Percentiles rank a stretch among this genome's conserved stretches.
Evolutionary conservation across 2,888 invertebrate genomes (phyloP).

Genomic region (Nemurella pictetii): DNA sequence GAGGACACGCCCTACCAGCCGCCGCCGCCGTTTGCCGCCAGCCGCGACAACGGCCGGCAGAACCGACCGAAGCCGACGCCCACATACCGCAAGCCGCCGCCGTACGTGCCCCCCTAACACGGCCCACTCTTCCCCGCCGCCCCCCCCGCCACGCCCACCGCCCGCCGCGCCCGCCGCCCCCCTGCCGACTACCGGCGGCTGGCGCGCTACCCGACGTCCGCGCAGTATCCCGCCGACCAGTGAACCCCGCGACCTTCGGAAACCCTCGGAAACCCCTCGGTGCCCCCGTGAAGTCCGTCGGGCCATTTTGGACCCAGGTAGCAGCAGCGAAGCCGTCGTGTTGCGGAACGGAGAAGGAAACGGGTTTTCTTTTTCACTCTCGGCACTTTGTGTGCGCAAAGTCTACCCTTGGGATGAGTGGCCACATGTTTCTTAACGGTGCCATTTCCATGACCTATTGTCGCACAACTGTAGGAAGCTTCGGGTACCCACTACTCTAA

Average conservation of each 20-base stretch:
- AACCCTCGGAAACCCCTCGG: background rate
- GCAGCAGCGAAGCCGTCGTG: no score
- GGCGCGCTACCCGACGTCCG: slow-evolving; percentile 18
- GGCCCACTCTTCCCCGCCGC: slow-evolving; percentile 14
- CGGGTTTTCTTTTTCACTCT: no score
- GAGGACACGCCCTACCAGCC: slow-evolving; percentile 83
- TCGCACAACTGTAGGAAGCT: no score
- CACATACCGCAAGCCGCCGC: slow-evolving; percentile 93
- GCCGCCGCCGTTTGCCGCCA: slow-evolving; percentile 80
- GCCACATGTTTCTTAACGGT: no score
- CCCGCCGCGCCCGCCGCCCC: slow-evolving; percentile 35
- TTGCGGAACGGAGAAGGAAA: no score
- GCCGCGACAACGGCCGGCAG: slow-evolving; percentile 71
- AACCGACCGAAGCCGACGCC: slow-evolving; percentile 83
- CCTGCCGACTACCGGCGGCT: slow-evolving; percentile 36
- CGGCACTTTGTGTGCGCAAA: no score
- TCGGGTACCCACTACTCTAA: no score
- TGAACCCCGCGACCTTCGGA: background rate
- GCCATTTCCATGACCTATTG: no score
- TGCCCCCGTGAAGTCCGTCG: background rate
- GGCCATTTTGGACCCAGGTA: no score
- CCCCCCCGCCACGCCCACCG: slow-evolving; percentile 8
- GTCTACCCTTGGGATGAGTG: no score
- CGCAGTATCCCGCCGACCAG: background rate
- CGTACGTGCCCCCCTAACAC: slow-evolving; percentile 94